Evolutionary conservation across 1,140 invertebrate genomes (phyloP), one percentile per base, ranked within the genome.

Genomic region (Radopholus similis): DNA sequence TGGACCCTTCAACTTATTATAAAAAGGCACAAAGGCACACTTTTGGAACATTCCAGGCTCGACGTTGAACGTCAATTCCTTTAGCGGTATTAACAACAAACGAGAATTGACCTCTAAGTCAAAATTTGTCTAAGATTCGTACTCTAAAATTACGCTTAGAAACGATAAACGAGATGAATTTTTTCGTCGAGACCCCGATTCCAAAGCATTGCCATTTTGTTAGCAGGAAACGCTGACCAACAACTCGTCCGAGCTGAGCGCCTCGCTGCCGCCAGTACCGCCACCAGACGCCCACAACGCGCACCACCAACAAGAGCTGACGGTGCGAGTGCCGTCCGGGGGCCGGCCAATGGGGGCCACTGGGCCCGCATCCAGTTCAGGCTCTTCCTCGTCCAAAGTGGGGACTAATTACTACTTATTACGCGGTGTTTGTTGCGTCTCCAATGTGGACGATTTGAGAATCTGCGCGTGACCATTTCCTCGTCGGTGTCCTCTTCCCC

Each of bases 51-150:
- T n/a, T n/a, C n/a, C n/a, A n/a, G n/a, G n/a, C n/a, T n/a, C n/a
- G n/a, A n/a, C n/a, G n/a, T n/a, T n/a, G n/a, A n/a, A n/a, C n/a
- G n/a, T n/a, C n/a, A n/a, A n/a, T n/a, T n/a, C n/a, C n/a, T n/a
- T n/a, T n/a, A n/a, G n/a, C n/a, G n/a, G n/a, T n/a, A n/a, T n/a
- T n/a, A n/a, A n/a, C n/a, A n/a, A n/a, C n/a, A n/a, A n/a, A n/a
- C n/a, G n/a, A n/a, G n/a, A n/a, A n/a, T n/a, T n/a, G n/a, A n/a
- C n/a, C n/a, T n/a, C n/a, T n/a, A n/a, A n/a, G n/a, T 11, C 8
- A n/a, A n/a, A n/a, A n/a, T n/a, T 70, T 38, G 8, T 23, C 65
- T 21, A 70, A 70, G 40, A n/a, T 8, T 0, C 11, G 13, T 71
- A 32, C 23, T 18, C n/a, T n/a, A n/a, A n/a, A n/a, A n/a, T n/a